Evolutionary conservation across 2,113 vertebrate genomes (phyloP).

Genomic region (Petromus typicus): DNA sequence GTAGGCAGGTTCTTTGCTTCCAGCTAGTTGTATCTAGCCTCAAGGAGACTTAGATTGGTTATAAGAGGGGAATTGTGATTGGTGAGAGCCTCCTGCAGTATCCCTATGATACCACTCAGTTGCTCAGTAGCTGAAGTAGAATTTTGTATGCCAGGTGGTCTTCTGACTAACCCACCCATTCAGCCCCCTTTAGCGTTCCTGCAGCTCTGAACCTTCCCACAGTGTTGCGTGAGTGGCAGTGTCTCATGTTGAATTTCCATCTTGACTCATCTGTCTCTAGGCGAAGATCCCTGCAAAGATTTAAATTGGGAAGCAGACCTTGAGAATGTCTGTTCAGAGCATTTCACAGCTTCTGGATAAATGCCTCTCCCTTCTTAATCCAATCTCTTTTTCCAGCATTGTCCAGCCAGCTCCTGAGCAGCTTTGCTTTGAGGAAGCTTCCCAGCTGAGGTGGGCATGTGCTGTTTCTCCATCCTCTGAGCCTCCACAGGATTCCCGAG

Average conservation of each 20-base stretch:
- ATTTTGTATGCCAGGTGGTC: slow-evolving; percentile 66
- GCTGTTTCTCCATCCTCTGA: slow-evolving; percentile 28
- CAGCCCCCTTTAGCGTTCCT: slow-evolving; percentile 59
- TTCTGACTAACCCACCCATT: slow-evolving; percentile 75
- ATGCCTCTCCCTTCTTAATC: slow-evolving; percentile 79
- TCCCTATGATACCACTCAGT: slow-evolving; percentile 10
- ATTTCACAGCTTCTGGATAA: slow-evolving; percentile 75
- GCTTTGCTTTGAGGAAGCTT: slow-evolving; percentile 62
- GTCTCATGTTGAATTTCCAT: slow-evolving; percentile 76
- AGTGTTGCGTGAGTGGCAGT: slow-evolving; percentile 73
- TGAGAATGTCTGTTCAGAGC: slow-evolving; percentile 79
- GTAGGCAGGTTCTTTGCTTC: slow-evolving; percentile 45
- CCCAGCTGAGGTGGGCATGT: slow-evolving; percentile 45
- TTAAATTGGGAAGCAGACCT: slow-evolving; percentile 81
- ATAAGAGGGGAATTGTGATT: background rate
- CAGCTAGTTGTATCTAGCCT: background rate
- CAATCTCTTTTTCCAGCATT: slow-evolving; percentile 70
- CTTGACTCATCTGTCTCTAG: slow-evolving; percentile 83
- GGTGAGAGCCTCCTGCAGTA: background rate
- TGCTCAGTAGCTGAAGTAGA: slow-evolving; percentile 44
- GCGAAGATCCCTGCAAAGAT: slow-evolving; percentile 76
- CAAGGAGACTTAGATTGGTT: slow-evolving; percentile 26
- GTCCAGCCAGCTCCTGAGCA: slow-evolving; percentile 62
- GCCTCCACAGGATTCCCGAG: slow-evolving; percentile 16
- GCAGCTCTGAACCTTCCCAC: slow-evolving; percentile 76